phyloP scores from a whole-genome alignment of 2,888 invertebrate genomes.

The Parapristionchus giblindavisi region DNA sequence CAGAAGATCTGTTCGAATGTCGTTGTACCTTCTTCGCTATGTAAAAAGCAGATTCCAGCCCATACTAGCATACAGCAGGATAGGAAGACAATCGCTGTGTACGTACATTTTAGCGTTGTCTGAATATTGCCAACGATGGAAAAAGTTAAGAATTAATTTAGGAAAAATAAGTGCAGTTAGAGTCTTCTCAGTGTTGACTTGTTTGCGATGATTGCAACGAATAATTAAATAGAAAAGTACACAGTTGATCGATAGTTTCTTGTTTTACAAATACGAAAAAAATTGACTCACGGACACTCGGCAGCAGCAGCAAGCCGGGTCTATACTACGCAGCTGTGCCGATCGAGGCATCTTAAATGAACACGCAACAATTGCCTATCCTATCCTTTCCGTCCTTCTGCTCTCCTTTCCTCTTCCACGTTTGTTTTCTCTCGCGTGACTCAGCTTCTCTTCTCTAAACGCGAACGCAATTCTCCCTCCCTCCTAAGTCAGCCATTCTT shows the following conservation, averaged over 20 bases:
- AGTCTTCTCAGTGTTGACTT: not conserved
- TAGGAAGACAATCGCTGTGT: slow-evolving; percentile 10
- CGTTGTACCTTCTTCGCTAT: not conserved
- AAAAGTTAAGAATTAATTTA: too few species aligned
- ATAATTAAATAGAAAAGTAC: too few species aligned
- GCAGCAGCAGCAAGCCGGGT: too few species aligned
- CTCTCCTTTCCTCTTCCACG: not conserved
- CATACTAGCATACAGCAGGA: slow-evolving; percentile 11
- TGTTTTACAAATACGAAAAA: too few species aligned
- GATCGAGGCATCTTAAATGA: not conserved
- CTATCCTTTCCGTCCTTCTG: not conserved
- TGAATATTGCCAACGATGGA: too few species aligned
- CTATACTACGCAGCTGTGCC: not conserved
- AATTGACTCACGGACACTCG: too few species aligned
- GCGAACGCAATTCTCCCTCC: not conserved
- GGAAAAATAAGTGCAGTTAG: not conserved
- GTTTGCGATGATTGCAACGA: too few species aligned
- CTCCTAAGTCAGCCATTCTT: too few species aligned
- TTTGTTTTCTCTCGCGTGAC: not conserved
- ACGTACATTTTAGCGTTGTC: slow-evolving; percentile 22
- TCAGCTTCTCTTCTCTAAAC: not conserved
- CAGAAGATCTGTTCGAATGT: slow-evolving; percentile 6
- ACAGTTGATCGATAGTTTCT: too few species aligned
- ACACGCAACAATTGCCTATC: not conserved
- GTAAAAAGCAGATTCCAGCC: slow-evolving; percentile 18